A percentile compares a stretch with the other conserved stretches of the same genome.
Evolutionary conservation across 2,888 invertebrate species (phyloP).

Genomic region (Ecliptopera silaceata): DNA sequence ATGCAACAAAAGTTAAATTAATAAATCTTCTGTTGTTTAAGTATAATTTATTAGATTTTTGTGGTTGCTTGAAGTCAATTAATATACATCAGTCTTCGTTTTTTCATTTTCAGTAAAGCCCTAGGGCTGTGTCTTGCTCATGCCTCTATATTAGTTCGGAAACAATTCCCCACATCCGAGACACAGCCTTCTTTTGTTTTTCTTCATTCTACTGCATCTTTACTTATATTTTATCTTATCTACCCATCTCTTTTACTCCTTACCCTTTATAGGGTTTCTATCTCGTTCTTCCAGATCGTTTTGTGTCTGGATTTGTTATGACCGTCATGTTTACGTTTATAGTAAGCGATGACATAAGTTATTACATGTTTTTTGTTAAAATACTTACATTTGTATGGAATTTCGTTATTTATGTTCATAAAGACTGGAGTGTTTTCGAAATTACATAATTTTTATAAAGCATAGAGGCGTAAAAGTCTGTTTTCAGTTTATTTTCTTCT

Average conservation of each 20-base stretch:
- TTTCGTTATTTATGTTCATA: too few species aligned
- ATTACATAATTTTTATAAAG: too few species aligned
- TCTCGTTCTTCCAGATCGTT: conserved; percentile 24
- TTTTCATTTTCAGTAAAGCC: conserved; percentile 10
- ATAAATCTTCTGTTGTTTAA: too few species aligned
- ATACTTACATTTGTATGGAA: too few species aligned
- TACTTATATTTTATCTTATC: conserved; percentile 49
- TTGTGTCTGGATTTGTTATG: not conserved
- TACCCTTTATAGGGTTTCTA: conserved; percentile 31
- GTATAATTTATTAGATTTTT: not conserved
- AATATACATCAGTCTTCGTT: conserved; percentile 11
- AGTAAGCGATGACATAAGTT: too few species aligned
- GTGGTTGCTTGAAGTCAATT: not conserved
- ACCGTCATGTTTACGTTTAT: not conserved
- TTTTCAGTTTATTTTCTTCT: too few species aligned
- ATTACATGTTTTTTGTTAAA: too few species aligned
- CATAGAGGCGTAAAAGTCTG: too few species aligned
- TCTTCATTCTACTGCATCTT: conserved; percentile 57
- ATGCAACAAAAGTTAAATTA: too few species aligned
- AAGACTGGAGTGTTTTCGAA: too few species aligned
- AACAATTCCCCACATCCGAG: conserved; percentile 44
- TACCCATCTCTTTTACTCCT: conserved; percentile 22
- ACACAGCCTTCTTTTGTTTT: conserved; percentile 45
- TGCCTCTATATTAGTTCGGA: conserved; percentile 41
- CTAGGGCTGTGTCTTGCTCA: conserved; percentile 13